These are phyloP conservation scores for Ischnura elegans DNA, from an alignment of 2,888 invertebrate species.

Conservation along the genomic window DNA sequence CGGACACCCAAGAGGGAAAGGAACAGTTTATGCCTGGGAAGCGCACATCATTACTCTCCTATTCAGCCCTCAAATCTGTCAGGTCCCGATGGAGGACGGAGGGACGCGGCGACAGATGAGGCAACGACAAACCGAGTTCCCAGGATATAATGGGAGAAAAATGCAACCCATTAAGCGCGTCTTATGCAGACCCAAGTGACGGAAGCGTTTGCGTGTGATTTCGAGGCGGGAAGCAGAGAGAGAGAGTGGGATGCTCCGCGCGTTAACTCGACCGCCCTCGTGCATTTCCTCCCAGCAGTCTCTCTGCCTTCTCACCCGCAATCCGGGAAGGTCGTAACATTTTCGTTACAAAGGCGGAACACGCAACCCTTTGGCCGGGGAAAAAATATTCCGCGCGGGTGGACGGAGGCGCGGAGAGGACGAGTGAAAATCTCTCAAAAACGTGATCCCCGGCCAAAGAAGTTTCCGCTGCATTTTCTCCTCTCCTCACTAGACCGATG, in stretches of 20 bases:
- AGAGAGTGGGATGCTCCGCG: constrained; percentile 5
- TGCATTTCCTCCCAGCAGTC: not conserved
- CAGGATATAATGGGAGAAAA: not conserved
- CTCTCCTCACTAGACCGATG: too few species aligned
- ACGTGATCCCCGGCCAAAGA: not conserved
- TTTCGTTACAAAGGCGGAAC: constrained; percentile 35
- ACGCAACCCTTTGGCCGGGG: constrained; percentile 5
- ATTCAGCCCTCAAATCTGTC: not conserved
- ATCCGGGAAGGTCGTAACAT: constrained; percentile 48
- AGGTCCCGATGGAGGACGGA: not conserved
- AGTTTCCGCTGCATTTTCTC: constrained; percentile 53
- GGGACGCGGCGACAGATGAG: not conserved
- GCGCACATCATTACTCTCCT: not conserved
- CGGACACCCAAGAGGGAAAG: not conserved
- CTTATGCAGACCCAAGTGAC: not conserved
- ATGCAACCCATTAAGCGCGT: not conserved
- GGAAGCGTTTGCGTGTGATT: not conserved
- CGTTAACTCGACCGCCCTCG: not conserved
- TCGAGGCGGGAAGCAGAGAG: too few species aligned
- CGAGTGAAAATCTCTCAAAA: constrained; percentile 46
- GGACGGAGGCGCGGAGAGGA: constrained; percentile 10
- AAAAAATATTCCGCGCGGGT: not conserved
- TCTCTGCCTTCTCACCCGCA: not conserved
- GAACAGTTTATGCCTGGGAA: not conserved
- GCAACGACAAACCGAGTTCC: not conserved